Evolutionary conservation across 2,113 vertebrate genomes (phyloP), one percentile per base, ranked within the genome.

Genomic region (Syrrhaptes paradoxus): DNA sequence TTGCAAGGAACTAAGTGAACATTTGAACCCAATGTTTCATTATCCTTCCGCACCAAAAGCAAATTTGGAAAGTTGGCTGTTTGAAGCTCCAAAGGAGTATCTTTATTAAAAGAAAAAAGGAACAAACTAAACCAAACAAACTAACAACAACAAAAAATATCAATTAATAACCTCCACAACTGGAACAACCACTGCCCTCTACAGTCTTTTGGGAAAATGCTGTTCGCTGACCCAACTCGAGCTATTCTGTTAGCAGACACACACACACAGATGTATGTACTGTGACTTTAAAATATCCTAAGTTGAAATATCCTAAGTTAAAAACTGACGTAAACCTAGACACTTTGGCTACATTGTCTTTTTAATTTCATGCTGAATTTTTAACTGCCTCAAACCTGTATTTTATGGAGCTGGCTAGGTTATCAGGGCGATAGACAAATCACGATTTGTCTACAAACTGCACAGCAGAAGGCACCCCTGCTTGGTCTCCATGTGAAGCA

Each of bases 171-270:
- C 34, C n/a, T 90, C 21, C 43, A 54, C 55, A 79, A 54, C 17
- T 41, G 63, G 43, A 89, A 91, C 21, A 43, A 80, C 24, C 94
- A 91, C 93, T 93, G 96, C 97, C 97, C 96, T 96, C 97, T 98
- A 48, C 95, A 91, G 97, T 85, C 89, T 79, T 54, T 10, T 48
- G 49, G 61, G 71, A 22, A 36, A 82, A 91, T 2, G 10, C 5
- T 19, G 12, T 43, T 65, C 24, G 20, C 38, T 18, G 68, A 63
- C 11, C 54, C 54, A 89, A 8, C 1, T 6, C 29, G 49, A 77
- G 19, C 43, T 55, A 4, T 15, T 25, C 13, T 17, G 8, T 31
- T 46, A 51, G 43, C 13, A 67, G 19, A 68, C 6, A 72, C 10
- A 48, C 3, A 25, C 3, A 25, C 10, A n/a, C 18, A 57, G 17